Conservation (phyloP, 2,113 vertebrate species). For the Bufo bufo region DNA sequence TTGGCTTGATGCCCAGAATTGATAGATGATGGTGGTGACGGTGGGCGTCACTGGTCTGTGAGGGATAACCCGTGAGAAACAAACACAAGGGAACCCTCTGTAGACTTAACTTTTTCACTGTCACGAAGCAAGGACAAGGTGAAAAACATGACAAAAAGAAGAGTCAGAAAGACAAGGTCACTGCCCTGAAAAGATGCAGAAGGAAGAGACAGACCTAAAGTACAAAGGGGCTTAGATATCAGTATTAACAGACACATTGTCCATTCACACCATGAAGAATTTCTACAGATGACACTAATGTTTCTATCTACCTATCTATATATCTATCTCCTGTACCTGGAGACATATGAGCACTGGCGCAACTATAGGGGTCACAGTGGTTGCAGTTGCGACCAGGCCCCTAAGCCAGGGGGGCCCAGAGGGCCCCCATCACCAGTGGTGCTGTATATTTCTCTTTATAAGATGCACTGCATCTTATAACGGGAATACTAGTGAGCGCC, state of each 20-base stretch:
- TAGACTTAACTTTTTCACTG: conserved; percentile 24
- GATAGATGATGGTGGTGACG: conserved; percentile 1
- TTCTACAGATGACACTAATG: background rate
- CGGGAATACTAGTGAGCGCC: no score
- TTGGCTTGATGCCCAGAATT: conserved; percentile 28
- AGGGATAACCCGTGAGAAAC: conserved; percentile 46
- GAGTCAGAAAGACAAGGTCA: background rate
- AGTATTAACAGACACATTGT: background rate
- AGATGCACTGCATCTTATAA: no score
- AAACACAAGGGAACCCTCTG: conserved; percentile 35
- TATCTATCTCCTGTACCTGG: no score
- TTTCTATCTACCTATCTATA: background rate
- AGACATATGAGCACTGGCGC: no score
- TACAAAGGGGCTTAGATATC: background rate
- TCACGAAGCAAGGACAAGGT: background rate
- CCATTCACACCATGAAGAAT: background rate
- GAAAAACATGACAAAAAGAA: background rate
- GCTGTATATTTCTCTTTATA: no score
- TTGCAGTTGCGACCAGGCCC: no score
- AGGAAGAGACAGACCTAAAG: background rate
- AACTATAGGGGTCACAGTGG: no score
- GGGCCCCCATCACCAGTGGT: no score
- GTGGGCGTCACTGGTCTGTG: conserved; percentile 20
- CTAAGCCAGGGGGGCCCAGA: no score
- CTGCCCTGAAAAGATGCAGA: background rate